phyloP scores from a whole-genome alignment of 1,140 invertebrate genomes.

The Lysiphlebus fabarum region DNA sequence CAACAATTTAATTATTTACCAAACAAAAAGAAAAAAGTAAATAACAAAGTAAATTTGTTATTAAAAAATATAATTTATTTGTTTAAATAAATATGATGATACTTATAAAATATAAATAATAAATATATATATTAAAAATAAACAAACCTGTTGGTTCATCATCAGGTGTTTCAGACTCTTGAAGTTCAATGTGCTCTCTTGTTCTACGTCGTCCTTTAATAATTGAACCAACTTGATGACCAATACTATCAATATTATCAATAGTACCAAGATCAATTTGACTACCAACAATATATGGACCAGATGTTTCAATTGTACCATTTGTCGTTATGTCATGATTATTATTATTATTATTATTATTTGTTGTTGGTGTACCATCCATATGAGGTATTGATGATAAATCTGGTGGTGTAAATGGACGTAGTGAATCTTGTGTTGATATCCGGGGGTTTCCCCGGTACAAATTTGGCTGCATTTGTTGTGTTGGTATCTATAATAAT shows the following conservation, averaged over 20 bases:
- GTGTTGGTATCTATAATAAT: constrained; percentile 44
- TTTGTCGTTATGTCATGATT: constrained; percentile 31
- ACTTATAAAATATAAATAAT: too few relatives aligned
- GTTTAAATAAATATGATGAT: neutral
- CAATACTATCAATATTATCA: constrained; percentile 52
- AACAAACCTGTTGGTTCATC: constrained; percentile 30
- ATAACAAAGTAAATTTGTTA: too few relatives aligned
- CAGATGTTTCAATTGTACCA: constrained; percentile 28
- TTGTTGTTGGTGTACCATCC: constrained; percentile 43
- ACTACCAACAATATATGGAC: constrained; percentile 51
- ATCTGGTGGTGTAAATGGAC: constrained; percentile 49
- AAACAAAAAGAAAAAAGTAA: too few relatives aligned
- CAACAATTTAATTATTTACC: too few relatives aligned
- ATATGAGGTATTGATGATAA: constrained; percentile 53
- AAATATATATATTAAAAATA: neutral
- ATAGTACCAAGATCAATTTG: constrained; percentile 50
- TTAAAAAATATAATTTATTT: neutral
- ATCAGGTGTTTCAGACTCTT: constrained; percentile 34
- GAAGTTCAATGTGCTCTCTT: constrained; percentile 49
- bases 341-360: constrained; percentile 23
- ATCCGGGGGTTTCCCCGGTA: constrained; percentile 41
- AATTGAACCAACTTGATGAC: constrained; percentile 35
- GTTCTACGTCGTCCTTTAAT: constrained; percentile 30
- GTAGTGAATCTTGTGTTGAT: constrained; percentile 37
- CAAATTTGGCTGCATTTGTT: constrained; percentile 47